Percentiles rank a stretch among this genome's conserved stretches.
These are phyloP conservation scores for Pangasius macronema DNA, from an alignment of 2,797 vertebrate genomes.

Conservation along the genomic window DNA sequence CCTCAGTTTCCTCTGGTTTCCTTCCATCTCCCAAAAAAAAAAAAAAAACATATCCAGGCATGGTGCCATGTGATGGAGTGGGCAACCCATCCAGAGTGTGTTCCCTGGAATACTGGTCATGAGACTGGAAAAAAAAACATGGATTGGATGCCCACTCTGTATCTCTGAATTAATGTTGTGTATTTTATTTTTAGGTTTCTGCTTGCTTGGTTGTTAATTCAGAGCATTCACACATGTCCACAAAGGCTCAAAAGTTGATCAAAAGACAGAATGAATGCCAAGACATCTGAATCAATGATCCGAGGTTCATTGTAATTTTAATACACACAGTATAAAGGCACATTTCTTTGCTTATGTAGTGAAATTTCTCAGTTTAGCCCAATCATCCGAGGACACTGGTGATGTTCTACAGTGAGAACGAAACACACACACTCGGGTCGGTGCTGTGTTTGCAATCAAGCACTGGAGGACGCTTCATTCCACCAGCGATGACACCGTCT, in stretches of 20 bases:
- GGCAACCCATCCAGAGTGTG: not conserved
- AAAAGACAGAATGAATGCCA: not conserved
- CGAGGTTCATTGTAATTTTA: not conserved
- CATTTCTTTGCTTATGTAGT: not conserved
- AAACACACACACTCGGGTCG: conserved; percentile 46
- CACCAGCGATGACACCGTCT: conserved; percentile 83
- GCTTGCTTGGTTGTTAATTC: not conserved
- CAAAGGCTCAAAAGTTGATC: not conserved
- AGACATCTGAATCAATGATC: not conserved
- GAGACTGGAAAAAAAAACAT: not conserved
- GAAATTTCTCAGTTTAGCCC: not conserved
- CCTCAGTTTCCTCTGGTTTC: not conserved
- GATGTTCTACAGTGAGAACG: not conserved
- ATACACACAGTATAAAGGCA: not conserved
- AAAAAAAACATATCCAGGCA: not conserved
- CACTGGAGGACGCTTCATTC: conserved; percentile 81
- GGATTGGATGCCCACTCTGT: not conserved
- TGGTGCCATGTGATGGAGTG: not conserved
- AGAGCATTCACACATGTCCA: not conserved
- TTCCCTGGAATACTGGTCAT: not conserved
- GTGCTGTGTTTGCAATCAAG: conserved; percentile 71
- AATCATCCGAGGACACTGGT: not conserved
- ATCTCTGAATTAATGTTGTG: not conserved
- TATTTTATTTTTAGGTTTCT: not conserved
- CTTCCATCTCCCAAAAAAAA: not conserved